These are phyloP conservation scores for Scomber scombrus DNA, from an alignment of 2,113 vertebrate genomes.

Conservation along the genomic window DNA sequence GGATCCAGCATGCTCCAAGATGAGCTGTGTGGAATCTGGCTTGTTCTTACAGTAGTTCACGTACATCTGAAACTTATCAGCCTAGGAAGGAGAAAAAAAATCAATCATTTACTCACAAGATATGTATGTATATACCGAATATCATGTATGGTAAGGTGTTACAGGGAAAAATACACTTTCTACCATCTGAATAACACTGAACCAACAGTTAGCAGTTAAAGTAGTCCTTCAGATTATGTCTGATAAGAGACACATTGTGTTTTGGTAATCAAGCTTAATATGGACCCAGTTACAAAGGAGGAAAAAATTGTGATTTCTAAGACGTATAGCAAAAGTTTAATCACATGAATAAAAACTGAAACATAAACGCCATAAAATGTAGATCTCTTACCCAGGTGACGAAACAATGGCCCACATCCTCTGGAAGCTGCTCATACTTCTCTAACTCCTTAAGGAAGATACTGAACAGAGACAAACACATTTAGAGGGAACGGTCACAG, in stretches of 20 bases:
- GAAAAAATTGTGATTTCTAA: background rate
- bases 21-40: conserved; percentile 98
- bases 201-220: too few relatives aligned
- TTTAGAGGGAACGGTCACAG: background rate
- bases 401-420: conserved; percentile 99
- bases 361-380: background rate
- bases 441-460: conserved; percentile 99
- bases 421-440: conserved; percentile 98
- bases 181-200: too few relatives aligned
- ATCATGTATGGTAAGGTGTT: background rate
- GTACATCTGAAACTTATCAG: conserved; percentile 99
- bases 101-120: conserved; percentile 3
- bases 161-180: too few relatives aligned
- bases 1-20: conserved; percentile 95
- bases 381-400: conserved; percentile 93
- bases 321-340: background rate
- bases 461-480: conserved; percentile 67
- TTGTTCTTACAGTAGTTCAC: conserved; percentile 99
- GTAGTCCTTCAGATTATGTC: too few relatives aligned
- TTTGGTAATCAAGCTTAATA: conserved; percentile 5
- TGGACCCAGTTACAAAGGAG: background rate
- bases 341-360: background rate
- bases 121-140: too few relatives aligned
- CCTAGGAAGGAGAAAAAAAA: conserved; percentile 80
- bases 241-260: too few relatives aligned